Percentiles rank a stretch among this genome's conserved stretches.
Evolutionary conservation across 2,888 invertebrate genomes (phyloP).

Genomic region (Amblyjoppa proteus): DNA sequence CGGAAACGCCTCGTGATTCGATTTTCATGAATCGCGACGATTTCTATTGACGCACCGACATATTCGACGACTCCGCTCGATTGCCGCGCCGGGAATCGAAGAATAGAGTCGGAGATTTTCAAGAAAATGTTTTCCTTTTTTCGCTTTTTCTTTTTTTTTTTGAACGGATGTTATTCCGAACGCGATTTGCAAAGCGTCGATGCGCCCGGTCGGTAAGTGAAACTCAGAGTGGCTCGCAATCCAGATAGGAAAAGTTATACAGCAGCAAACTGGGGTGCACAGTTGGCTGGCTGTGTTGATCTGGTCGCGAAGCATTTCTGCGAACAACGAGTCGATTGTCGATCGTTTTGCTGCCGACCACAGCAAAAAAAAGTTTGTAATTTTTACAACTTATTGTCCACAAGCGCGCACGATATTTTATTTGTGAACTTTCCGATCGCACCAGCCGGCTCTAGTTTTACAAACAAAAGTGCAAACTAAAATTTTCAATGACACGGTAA

Average conservation of each 20-base stretch:
- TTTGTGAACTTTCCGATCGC: too few relatives aligned
- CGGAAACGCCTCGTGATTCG: slow-evolving; percentile 16
- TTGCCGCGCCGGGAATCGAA: background rate
- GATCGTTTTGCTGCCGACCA: too few relatives aligned
- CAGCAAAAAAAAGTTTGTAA: too few relatives aligned
- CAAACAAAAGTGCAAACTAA: too few relatives aligned
- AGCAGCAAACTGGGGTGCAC: background rate
- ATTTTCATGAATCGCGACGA: slow-evolving; percentile 15
- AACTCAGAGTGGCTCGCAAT: background rate
- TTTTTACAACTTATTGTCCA: too few relatives aligned
- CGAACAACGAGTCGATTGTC: too few relatives aligned
- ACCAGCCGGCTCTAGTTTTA: too few relatives aligned
- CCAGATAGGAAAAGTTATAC: background rate
- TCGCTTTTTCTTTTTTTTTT: too few relatives aligned
- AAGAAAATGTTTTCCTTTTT: background rate
- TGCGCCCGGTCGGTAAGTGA: background rate
- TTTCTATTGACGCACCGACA: slow-evolving; percentile 8
- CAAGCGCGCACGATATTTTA: too few relatives aligned
- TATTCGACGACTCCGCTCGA: slow-evolving; percentile 1
- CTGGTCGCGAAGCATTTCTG: too few relatives aligned
- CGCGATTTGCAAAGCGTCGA: background rate
- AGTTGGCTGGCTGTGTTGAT: too few relatives aligned
- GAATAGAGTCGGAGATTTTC: background rate
- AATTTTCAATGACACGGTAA: too few relatives aligned
- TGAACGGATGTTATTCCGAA: background rate